Conservation (phyloP, 2,113 vertebrate genomes). For the Picathartes gymnocephalus region DNA sequence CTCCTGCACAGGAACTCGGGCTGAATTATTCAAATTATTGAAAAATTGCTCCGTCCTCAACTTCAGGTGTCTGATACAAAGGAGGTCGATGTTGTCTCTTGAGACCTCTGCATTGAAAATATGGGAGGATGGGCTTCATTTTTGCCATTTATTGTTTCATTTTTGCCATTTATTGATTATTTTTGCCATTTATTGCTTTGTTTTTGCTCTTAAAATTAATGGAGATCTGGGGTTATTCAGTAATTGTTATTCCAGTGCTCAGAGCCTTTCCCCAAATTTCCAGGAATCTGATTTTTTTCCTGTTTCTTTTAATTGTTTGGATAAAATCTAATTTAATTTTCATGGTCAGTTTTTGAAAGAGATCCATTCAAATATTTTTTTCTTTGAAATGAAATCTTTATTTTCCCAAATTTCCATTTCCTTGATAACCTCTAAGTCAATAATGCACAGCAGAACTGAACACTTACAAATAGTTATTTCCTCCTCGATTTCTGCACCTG, state of each 20-base stretch:
- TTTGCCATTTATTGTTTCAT: not conserved
- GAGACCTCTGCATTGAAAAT: not conserved
- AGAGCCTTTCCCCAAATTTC: not conserved
- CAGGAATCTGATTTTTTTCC: not conserved
- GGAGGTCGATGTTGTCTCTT: not conserved
- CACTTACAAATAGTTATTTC: not conserved
- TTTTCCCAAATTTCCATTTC: not conserved
- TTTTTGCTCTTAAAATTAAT: not conserved
- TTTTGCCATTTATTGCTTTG: slow-evolving; percentile 17
- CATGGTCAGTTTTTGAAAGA: not conserved
- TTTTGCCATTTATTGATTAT: not conserved
- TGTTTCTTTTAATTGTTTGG: not conserved
- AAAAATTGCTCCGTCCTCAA: not conserved
- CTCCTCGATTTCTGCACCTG: not conserved
- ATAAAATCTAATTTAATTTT: not conserved
- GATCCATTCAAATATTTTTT: not conserved
- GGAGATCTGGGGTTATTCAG: not conserved
- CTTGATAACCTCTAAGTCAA: not conserved
- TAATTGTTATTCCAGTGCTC: not conserved
- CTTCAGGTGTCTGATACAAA: not conserved
- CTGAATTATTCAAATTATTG: slow-evolving; percentile 52
- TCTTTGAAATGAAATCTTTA: not conserved
- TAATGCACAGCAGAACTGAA: not conserved
- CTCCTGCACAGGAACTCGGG: not conserved
- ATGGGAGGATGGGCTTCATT: not conserved